These are phyloP conservation scores for Lucinisca nassula DNA, from an alignment of 2,888 invertebrate genomes.

Conservation along the genomic window DNA sequence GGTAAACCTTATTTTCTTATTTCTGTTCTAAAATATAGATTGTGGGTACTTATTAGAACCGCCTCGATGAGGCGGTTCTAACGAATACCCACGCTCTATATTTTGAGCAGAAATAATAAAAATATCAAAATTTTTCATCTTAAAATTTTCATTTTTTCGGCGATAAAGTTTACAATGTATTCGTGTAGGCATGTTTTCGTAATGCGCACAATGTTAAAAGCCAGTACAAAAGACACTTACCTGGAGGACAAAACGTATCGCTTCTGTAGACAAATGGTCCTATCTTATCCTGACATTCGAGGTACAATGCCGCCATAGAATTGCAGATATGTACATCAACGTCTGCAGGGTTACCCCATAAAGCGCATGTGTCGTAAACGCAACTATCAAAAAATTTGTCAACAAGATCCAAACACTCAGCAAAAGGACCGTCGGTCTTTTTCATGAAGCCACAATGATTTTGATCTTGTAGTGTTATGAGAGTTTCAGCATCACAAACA, in stretches of 20 bases:
- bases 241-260: neutral
- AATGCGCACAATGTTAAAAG: no score
- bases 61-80: no score
- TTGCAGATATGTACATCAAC: neutral
- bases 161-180: no score
- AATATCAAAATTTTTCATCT: no score
- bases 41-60: no score
- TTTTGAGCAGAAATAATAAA: no score
- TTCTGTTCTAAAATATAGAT: no score
- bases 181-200: no score
- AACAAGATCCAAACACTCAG: neutral
- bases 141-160: no score
- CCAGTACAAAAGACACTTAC: no score
- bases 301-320: neutral
- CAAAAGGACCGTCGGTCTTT: neutral
- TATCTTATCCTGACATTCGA: neutral
- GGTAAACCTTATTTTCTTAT: no score
- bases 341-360: neutral
- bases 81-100: no score
- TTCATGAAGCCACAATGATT: neutral
- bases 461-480: neutral
- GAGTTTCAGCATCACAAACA: neutral
- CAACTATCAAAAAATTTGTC: neutral
- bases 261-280: neutral
- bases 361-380: neutral